Conservation (phyloP, 2,888 invertebrate species). For the Sinotaia quadrata region DNA sequence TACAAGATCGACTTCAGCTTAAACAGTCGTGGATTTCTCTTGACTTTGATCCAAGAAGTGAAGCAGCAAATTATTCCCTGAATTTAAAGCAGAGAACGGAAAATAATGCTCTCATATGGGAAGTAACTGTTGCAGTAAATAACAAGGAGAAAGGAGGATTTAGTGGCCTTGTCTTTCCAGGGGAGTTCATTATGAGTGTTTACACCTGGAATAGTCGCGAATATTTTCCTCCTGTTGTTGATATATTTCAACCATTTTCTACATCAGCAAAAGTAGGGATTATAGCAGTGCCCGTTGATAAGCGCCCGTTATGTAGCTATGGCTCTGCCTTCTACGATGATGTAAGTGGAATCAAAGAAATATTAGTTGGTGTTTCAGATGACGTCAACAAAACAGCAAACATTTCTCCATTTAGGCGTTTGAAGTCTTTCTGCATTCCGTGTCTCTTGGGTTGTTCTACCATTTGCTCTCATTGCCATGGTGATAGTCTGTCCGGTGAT, state of each 20-base stretch:
- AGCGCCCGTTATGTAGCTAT: constrained; percentile 26
- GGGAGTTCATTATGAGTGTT: neutral
- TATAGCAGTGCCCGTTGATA: constrained; percentile 20
- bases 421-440: constrained; percentile 12
- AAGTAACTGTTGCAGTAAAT: constrained; percentile 43
- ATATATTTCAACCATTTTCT: neutral
- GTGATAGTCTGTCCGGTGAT: neutral
- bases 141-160: constrained; percentile 40
- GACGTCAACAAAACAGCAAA: constrained; percentile 11
- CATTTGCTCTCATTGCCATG: constrained; percentile 1
- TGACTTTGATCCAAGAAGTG: neutral
- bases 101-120: constrained; percentile 37
- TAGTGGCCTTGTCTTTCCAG: constrained; percentile 10
- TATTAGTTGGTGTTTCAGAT: constrained; percentile 12
- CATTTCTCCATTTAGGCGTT: neutral
- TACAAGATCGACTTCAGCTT: constrained; percentile 5
- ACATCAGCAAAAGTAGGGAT: neutral
- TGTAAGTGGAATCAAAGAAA: constrained; percentile 31
- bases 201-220: constrained; percentile 17
- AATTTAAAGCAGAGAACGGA: constrained; percentile 18
- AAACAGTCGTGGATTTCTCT: constrained; percentile 12
- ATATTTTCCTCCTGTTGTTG: neutral
- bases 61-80: neutral
- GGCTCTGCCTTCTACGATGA: constrained; percentile 33
- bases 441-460: constrained; percentile 1